phyloP scores from a whole-genome alignment of 2,113 vertebrate genomes.

The Ancistrus triradiatus region DNA sequence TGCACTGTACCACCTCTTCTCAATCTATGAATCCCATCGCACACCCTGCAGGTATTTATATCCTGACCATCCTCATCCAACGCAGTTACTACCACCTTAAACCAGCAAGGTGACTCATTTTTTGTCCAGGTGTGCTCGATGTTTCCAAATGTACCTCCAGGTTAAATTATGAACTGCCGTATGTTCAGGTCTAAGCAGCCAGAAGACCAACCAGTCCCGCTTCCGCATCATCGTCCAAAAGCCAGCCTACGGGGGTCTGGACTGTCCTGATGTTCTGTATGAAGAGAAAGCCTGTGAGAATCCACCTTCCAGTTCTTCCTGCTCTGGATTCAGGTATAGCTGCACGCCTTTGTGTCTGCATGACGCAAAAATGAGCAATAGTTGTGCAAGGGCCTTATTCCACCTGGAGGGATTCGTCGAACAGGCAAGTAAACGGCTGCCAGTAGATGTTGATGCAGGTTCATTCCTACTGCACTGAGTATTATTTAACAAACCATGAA shows the following conservation, averaged over 20 bases:
- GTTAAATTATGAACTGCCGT: too few species aligned
- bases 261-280: constrained; percentile 84
- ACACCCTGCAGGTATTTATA: too few species aligned
- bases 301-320: constrained; percentile 55
- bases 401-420: neutral
- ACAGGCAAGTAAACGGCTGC: neutral
- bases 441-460: neutral
- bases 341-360: neutral
- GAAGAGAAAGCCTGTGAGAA: constrained; percentile 85
- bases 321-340: constrained; percentile 85
- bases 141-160: too few species aligned
- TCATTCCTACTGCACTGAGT: too few species aligned
- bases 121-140: too few species aligned
- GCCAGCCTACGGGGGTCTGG: constrained; percentile 84
- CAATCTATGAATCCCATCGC: too few species aligned
- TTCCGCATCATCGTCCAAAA: constrained; percentile 84
- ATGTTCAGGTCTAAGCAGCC: constrained; percentile 4
- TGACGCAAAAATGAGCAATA: constrained; percentile 28
- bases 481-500: too few species aligned
- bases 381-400: neutral
- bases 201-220: constrained; percentile 77
- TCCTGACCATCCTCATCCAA: too few species aligned
- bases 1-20: too few species aligned
- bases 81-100: too few species aligned
- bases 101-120: too few species aligned